phyloP scores from a whole-genome alignment of 92 coral and sea anemone species.

The Meandrina meandrites region DNA sequence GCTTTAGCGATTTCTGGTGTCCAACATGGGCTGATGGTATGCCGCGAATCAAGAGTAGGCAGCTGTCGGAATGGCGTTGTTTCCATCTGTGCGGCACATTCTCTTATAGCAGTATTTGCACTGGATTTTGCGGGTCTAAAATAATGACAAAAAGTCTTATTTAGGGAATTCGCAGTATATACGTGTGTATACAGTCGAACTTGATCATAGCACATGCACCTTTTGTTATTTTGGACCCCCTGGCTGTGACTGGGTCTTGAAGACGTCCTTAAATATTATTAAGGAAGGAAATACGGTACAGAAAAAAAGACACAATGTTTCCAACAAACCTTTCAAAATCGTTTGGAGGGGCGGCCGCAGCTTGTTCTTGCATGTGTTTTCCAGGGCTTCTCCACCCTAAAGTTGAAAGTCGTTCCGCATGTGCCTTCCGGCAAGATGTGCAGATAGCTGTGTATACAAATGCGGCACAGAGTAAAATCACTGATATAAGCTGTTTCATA shows the following conservation, averaged over 20 bases:
- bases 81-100: neutral
- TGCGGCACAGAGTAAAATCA: neutral
- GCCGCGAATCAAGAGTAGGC: too few relatives aligned
- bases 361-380: neutral
- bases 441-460: slow-evolving; percentile 24
- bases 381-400: slow-evolving; percentile 17
- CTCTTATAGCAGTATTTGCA: neutral
- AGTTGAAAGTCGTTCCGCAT: slow-evolving; percentile 14
- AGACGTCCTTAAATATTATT: too few relatives aligned
- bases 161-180: too few relatives aligned
- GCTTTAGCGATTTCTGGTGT: too few relatives aligned
- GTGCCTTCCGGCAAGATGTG: slow-evolving; percentile 32
- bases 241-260: too few relatives aligned
- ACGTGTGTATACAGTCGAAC: too few relatives aligned
- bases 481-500: too few relatives aligned
- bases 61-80: too few relatives aligned
- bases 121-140: neutral
- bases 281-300: too few relatives aligned
- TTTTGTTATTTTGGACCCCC: too few relatives aligned
- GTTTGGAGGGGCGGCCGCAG: neutral
- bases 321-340: neutral
- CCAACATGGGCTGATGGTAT: too few relatives aligned
- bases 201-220: too few relatives aligned
- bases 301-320: neutral
- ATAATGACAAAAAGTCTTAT: neutral